Evolutionary conservation across 2,113 vertebrate genomes (phyloP), one percentile per base, ranked within the genome.

Genomic region (Camelus dromedarius): DNA sequence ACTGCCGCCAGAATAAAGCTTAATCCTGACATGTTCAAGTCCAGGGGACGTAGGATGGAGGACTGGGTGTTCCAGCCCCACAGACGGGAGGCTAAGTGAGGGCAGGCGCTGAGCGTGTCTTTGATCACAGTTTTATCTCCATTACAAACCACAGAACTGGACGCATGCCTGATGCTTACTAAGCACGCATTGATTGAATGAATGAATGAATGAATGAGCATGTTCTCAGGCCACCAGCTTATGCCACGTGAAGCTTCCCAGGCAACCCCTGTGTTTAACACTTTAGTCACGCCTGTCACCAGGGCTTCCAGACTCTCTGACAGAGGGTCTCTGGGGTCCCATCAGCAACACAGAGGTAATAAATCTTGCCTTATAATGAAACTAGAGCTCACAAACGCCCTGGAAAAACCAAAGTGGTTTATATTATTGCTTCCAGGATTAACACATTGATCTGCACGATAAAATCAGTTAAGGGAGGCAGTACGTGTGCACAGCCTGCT

Each of bases 341-440:
- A 73, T 83, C 67, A 73, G 38, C 73, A 82, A 79, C 90, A 82
- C 50, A 66, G 32, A 93, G 86, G 82, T 52, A 54, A 79, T 92
- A 86, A 95, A 89, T 96, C 92, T 80, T 26, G 18, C 86, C 50
- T 96, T 56, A 67, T 38, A 79, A 58, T 64, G 73, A 89, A 94
- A 93, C 6, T 9, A 62, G 81, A 89, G 90, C 79, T 95, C 89
- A 70, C 85, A 58, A 62, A 62, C 52, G 54, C 83, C 82, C 86
- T 80, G 38, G 70, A 70, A 79, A 42, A 56, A 19, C 38, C 16
- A 46, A 67, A 26, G 4, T 60, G 60, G 70, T 92, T 87, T 69
- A 28, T 93, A 46, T 69, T 56, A 77, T 58, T 3, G 11, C 79
- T 83, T 19, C 42, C 30, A 52, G 54, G 15, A 50, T 86, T 67